Conservation (phyloP, 2,888 invertebrate genomes). For the Ctena decussata region DNA sequence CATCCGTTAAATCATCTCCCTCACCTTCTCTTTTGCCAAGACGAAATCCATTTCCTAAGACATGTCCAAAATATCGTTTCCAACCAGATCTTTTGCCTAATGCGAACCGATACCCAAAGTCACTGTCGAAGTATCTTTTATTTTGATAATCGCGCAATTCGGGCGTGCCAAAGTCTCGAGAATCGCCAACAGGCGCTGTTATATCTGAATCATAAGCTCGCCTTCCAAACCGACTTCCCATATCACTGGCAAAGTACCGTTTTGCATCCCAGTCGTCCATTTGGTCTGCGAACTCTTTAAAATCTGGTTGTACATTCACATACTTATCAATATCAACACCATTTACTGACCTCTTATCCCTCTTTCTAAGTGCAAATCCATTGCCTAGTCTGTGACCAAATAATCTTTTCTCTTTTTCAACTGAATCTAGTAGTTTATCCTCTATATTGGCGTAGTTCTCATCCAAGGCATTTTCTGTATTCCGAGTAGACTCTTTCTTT, state of each 20-base stretch:
- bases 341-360: not conserved
- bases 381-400: not conserved
- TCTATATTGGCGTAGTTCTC: not conserved
- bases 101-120: not conserved
- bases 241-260: not conserved
- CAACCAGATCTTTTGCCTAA: not conserved
- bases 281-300: not conserved
- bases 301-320: too few species aligned
- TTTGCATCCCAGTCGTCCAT: not conserved
- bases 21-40: conserved; percentile 44
- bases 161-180: not conserved
- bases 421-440: not conserved
- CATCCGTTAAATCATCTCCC: not conserved
- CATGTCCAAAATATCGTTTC: conserved; percentile 23
- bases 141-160: not conserved
- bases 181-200: not conserved
- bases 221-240: not conserved
- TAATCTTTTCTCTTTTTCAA: not conserved
- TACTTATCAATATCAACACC: not conserved
- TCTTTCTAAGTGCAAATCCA: not conserved
- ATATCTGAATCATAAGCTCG: not conserved
- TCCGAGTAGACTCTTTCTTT: not conserved
- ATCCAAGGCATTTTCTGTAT: not conserved
- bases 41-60: conserved; percentile 44
- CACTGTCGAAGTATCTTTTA: not conserved